phyloP scores from a whole-genome alignment of 1,140 invertebrate species.

The Drosophila burlai region DNA sequence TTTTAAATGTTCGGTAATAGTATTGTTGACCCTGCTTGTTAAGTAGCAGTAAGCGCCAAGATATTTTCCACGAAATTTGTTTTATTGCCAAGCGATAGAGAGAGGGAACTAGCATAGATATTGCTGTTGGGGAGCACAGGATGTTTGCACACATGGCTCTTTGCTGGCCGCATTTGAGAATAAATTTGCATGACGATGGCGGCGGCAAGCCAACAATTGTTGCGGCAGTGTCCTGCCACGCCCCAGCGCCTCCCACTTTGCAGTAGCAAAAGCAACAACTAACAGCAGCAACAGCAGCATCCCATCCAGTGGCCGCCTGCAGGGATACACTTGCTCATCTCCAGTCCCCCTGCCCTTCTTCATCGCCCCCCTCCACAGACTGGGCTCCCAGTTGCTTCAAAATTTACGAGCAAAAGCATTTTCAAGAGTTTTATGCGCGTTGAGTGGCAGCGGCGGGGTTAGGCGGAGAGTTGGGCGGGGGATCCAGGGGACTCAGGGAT shows the following conservation, averaged over 20 bases:
- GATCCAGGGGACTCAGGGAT: conserved; percentile 7
- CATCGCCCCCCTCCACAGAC: background rate
- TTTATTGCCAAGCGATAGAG: conserved; percentile 58
- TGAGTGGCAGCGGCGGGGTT: conserved; percentile 62
- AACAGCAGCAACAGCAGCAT: conserved; percentile 22
- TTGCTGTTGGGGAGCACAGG: conserved; percentile 4
- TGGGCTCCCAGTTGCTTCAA: conserved; percentile 67
- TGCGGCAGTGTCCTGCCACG: conserved; percentile 70
- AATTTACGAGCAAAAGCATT: conserved; percentile 83
- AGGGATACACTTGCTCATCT: conserved; percentile 49
- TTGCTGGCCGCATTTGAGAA: conserved; percentile 75
- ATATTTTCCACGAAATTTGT: conserved; percentile 75
- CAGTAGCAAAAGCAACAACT: conserved; percentile 39
- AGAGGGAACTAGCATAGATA: background rate
- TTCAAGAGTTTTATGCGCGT: conserved; percentile 82
- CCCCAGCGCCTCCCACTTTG: background rate
- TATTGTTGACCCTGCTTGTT: conserved; percentile 5
- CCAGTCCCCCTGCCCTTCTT: conserved; percentile 14
- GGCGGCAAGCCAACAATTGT: conserved; percentile 78
- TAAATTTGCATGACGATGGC: conserved; percentile 74
- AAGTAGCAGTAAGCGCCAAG: conserved; percentile 13
- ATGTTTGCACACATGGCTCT: conserved; percentile 67
- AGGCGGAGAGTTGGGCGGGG: background rate
- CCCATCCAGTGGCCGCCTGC: conserved; percentile 50
- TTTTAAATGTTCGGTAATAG: background rate